A percentile compares a stretch with the other conserved stretches of the same genome.
These are phyloP conservation scores for Passer montanus DNA, from an alignment of 2,113 vertebrate species.

Conservation along the genomic window DNA sequence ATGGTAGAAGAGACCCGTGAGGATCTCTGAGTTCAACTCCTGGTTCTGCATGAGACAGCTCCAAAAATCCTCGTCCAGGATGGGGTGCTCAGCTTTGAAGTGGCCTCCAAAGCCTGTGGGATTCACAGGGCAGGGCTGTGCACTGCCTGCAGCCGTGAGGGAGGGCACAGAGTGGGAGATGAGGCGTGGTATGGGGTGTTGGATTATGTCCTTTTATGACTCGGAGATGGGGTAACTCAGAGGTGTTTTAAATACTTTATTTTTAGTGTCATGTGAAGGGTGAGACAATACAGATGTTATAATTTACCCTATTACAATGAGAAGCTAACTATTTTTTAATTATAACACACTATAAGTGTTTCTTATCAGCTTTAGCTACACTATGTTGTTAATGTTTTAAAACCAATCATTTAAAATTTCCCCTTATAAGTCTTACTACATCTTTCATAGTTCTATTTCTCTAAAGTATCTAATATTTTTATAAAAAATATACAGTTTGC, in stretches of 20 bases:
- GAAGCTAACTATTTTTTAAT: neutral
- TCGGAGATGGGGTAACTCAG: neutral
- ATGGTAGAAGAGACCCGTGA: accelerated
- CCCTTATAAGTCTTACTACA: neutral
- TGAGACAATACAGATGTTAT: neutral
- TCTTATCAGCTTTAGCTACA: neutral
- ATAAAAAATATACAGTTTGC: neutral
- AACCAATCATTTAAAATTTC: neutral
- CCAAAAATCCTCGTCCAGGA: neutral
- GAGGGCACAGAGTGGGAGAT: accelerated
- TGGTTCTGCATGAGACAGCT: neutral
- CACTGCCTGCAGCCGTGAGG: accelerated
- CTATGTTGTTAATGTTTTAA: neutral
- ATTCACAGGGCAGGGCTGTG: neutral
- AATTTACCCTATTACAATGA: neutral
- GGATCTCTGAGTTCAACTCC: neutral
- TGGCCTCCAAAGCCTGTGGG: neutral
- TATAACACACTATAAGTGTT: neutral
- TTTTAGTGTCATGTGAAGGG: neutral
- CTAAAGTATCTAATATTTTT: neutral
- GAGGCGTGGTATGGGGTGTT: neutral
- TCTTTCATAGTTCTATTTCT: neutral
- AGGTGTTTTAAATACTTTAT: neutral
- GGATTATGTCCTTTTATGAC: neutral
- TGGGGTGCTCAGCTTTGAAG: neutral